Evolutionary conservation across 2,113 vertebrate genomes (phyloP).

Genomic region (Pterocles gutturalis): DNA sequence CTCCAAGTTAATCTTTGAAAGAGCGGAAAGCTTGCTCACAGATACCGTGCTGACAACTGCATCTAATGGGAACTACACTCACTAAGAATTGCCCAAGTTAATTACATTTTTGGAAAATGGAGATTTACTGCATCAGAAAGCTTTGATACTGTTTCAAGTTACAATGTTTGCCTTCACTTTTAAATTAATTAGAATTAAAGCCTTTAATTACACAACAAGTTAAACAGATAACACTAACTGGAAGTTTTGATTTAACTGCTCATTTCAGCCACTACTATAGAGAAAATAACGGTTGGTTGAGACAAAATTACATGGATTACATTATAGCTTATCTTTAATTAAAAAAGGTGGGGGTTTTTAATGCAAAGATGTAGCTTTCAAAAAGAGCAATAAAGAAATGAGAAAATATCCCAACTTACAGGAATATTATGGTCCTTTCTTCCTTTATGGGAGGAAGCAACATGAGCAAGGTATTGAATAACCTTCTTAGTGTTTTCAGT

Average conservation of each 20-base stretch:
- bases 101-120: background rate
- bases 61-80: background rate
- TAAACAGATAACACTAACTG: background rate
- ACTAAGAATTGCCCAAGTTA: background rate
- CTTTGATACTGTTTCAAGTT: background rate
- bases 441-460: slow-evolving; percentile 98
- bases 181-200: background rate
- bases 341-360: background rate
- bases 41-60: background rate
- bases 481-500: slow-evolving; percentile 99
- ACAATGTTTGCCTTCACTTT: background rate
- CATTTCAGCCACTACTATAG: background rate
- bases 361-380: background rate
- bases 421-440: slow-evolving; percentile 97
- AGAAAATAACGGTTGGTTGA: background rate
- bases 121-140: background rate
- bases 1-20: background rate
- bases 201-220: background rate
- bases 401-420: slow-evolving; percentile 83
- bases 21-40: background rate
- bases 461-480: slow-evolving; percentile 98
- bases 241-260: background rate
- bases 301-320: background rate
- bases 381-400: background rate
- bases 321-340: background rate